A percentile compares a stretch with the other conserved stretches of the same genome.
Evolutionary conservation across 2,797 vertebrate species (phyloP).

Genomic region (Vireo griseus): DNA sequence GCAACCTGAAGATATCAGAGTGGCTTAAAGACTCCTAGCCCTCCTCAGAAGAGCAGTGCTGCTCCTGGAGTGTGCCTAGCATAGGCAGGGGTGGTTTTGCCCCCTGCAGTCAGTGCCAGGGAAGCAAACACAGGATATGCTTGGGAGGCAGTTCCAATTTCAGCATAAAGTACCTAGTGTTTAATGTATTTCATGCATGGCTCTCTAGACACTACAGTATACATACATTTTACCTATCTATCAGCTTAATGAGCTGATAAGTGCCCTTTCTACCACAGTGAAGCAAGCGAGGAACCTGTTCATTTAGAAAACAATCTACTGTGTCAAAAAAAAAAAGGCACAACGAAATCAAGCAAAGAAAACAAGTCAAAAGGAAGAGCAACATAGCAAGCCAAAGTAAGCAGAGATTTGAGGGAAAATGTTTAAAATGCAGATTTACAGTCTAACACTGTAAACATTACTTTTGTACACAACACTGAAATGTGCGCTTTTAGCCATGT

Average conservation of each 20-base stretch:
- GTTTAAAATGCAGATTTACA: background rate
- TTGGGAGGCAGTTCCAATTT: background rate
- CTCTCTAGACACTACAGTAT: background rate
- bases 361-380: background rate
- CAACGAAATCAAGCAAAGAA: background rate
- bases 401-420: background rate
- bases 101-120: background rate
- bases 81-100: background rate
- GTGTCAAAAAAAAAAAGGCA: background rate
- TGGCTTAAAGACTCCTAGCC: too few relatives aligned
- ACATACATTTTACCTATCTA: background rate
- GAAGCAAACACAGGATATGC: rapidly evolving
- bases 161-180: background rate
- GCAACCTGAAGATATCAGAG: background rate
- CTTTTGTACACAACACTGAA: background rate
- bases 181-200: background rate
- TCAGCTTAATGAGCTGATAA: background rate
- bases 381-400: background rate
- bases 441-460: background rate
- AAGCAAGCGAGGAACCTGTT: background rate
- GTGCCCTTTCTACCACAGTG: background rate
- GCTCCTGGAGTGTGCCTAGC: rapidly evolving
- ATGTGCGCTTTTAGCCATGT: background rate
- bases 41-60: too few relatives aligned
- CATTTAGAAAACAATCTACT: background rate